Percentiles rank a stretch among this genome's conserved stretches.
phyloP scores from a whole-genome alignment of 2,797 vertebrate species.

The Crypturellus tataupa region DNA sequence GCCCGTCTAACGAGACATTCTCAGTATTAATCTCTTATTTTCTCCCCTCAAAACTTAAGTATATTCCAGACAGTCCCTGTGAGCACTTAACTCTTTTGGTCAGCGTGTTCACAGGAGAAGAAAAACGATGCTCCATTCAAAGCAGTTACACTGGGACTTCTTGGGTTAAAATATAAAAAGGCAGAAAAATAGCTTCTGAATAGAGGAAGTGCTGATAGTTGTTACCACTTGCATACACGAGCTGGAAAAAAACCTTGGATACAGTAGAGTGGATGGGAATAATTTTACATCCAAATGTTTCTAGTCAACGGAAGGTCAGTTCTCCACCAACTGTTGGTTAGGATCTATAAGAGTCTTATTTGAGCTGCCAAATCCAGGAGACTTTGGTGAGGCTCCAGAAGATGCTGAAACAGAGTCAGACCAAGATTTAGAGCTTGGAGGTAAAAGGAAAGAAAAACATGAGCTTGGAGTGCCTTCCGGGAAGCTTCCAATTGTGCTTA shows the following conservation, averaged over 20 bases:
- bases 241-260: not conserved
- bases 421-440: not conserved
- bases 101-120: not conserved
- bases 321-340: not conserved
- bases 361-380: not conserved
- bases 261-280: not conserved
- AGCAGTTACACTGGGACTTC: not conserved
- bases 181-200: not conserved
- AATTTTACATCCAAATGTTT: not conserved
- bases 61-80: not conserved
- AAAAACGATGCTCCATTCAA: not conserved
- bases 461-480: not conserved
- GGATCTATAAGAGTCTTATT: not conserved
- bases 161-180: not conserved
- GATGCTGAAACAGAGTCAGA: not conserved
- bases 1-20: not conserved
- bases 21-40: not conserved
- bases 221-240: not conserved
- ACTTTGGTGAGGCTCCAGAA: not conserved
- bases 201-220: not conserved
- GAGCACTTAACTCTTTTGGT: not conserved
- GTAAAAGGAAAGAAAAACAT: not conserved
- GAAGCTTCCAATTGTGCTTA: not conserved
- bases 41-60: not conserved
- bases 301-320: not conserved